phyloP scores from a whole-genome alignment of 1,140 invertebrate species.

The Periplaneta americana region DNA sequence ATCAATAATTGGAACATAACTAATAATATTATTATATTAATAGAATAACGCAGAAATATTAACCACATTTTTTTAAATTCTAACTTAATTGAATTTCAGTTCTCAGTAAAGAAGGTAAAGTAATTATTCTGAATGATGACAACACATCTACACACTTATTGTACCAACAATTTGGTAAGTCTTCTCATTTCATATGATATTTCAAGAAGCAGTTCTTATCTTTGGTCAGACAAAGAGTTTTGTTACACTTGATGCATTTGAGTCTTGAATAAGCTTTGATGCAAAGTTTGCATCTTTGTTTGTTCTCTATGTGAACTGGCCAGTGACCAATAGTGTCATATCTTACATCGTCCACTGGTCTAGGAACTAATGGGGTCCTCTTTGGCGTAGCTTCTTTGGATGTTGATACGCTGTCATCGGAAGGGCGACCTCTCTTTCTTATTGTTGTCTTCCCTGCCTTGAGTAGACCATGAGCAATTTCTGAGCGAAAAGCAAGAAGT shows the following conservation, averaged over 20 bases:
- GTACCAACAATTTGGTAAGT: too few species aligned
- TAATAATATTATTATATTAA: too few species aligned
- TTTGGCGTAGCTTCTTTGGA: not conserved
- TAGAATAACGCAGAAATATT: too few species aligned
- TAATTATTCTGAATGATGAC: too few species aligned
- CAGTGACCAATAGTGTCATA: conserved; percentile 2
- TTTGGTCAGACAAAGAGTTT: not conserved
- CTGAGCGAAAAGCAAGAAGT: conserved; percentile 31
- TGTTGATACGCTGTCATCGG: not conserved
- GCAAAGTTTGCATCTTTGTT: conserved; percentile 27
- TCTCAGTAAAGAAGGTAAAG: too few species aligned
- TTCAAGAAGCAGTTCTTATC: not conserved
- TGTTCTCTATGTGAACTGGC: conserved; percentile 18
- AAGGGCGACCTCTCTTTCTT: conserved; percentile 5
- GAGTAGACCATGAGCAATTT: not conserved
- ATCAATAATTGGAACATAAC: too few species aligned
- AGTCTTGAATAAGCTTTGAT: not conserved
- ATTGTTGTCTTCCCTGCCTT: not conserved
- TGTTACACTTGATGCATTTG: not conserved
- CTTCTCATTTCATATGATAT: not conserved
- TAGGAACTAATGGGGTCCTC: not conserved
- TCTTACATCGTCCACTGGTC: not conserved
- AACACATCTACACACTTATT: too few species aligned
- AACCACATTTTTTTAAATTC: too few species aligned
- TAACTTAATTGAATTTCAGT: too few species aligned